Evolutionary conservation across 2,797 vertebrate genomes (phyloP), one percentile per base, ranked within the genome.

Genomic region (Sebastes glaucus): DNA sequence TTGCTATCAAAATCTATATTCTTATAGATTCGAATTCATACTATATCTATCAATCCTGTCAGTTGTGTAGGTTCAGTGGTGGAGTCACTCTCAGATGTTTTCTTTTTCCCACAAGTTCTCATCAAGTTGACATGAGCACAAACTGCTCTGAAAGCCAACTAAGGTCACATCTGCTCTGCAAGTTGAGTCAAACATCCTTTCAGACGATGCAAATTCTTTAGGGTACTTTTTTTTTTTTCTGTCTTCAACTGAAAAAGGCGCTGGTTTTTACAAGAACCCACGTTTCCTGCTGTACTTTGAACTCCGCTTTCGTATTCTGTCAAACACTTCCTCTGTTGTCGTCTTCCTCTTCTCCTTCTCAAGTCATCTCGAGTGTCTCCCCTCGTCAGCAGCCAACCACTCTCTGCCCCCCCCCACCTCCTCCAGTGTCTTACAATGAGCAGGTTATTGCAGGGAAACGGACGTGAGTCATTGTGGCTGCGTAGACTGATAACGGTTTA

Each of bases 401-500:
- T 80, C 71, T 82, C 80, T 71, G 33, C 74, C 61, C 60, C 7
- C 60, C 7, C 74, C 7, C 74, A 53, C 78, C 60, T 59, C 46
- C 59, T 3, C 61, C 42, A 1, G 1, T 64, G 65, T 74, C 59
- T 87, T 74, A 87, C 72, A 82, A 70, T 67, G 22, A 71, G 60
- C 77, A 81, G 64, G 59, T 68, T 69, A 67, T n/a, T 62, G 64
- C 72, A 83, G 87, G 68, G 80, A 94, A 93, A 63, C 80, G 81
- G 92, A 94, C 14, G 65, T 93, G 93, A 94, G 84, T 94, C 90
- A 94, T 83, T 78, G 74, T 87, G 87, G 32, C 66, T 60, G 55
- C 22, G 27, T 78, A 59, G 80, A 79, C 78, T 83, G 80, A 82
- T 87, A 87, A 73, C 82, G 7, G 68, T 91, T 78, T 42, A 70